A percentile compares a stretch with the other conserved stretches of the same genome.
These are phyloP conservation scores for Lepus townsendii DNA, from an alignment of 2,797 vertebrate species.

Conservation along the genomic window DNA sequence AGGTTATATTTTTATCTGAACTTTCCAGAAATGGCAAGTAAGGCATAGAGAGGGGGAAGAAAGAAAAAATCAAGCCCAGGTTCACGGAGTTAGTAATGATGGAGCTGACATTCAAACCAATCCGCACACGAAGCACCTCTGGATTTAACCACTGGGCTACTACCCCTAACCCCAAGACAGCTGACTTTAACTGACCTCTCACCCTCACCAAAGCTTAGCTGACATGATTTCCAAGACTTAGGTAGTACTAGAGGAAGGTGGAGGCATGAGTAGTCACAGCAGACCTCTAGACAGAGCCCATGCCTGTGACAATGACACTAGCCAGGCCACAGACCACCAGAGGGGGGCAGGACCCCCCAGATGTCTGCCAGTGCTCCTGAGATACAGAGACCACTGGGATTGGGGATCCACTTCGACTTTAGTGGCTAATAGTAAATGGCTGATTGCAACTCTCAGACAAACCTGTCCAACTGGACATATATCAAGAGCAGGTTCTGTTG, in stretches of 20 bases:
- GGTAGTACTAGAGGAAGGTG: not conserved
- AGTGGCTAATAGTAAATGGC: not conserved
- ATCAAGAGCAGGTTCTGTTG: conserved; percentile 49
- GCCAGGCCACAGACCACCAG: not conserved
- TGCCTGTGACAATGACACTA: fast-evolving
- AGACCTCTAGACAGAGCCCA: not conserved
- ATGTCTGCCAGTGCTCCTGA: not conserved
- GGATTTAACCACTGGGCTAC: not conserved
- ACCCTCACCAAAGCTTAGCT: not conserved
- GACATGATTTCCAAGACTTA: not conserved
- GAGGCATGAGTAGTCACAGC: not conserved
- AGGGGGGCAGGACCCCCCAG: not conserved
- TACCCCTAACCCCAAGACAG: not conserved
- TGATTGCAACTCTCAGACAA: conserved; percentile 39
- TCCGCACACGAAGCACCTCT: not conserved
- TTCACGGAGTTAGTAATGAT: not conserved
- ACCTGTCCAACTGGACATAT: conserved; percentile 30
- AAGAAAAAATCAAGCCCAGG: not conserved
- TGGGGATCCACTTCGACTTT: not conserved
- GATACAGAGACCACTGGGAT: not conserved
- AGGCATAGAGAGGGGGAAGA: not conserved
- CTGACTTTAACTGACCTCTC: not conserved
- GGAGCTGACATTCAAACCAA: not conserved
- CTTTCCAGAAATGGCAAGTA: conserved; percentile 23
- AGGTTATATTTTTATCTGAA: not conserved